Evolutionary conservation across 1,140 invertebrate genomes (phyloP), one percentile per base, ranked within the genome.

Genomic region (Trichonephila inaurata): DNA sequence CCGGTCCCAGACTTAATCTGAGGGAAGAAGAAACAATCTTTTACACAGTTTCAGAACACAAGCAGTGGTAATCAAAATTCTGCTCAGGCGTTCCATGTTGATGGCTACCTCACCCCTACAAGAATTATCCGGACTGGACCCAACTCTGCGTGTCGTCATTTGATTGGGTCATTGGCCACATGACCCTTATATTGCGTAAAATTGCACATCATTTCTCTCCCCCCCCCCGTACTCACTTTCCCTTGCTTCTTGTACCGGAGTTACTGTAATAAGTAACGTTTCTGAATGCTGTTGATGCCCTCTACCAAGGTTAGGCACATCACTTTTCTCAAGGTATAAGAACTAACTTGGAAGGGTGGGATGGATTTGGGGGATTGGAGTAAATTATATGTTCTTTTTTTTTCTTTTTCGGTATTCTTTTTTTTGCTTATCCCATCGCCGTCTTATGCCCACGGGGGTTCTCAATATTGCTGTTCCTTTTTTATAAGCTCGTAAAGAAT

Each of bases 91-190:
- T 19, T 28, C 72, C 21, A 60, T 60, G 83, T 24, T 69, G 44
- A 7, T 60, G 62, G 61, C 33, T 40, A 88, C 86, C 86, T 58
- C 44, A n/a, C 24, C 14, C n/a, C 66, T 10, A 66, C 66, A 64
- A 62, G 89, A 81, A 61, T 85, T 85, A 89, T 44, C 66, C 60
- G 14, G 16, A 77, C 72, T 77, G 83, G 40, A 86, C 83, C 60
- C 60, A 62, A 24, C 89, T 72, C 33, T 18, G 82, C 91, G 61
- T 87, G 91, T 87, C 91, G 83, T 92, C 83, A 64, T 83, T 86
- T 92, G 61, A 87, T 69, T 83, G 91, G 91, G 91, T 92, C 91
- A 64, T 66, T 92, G 91, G 21, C 91, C 91, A 92, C 66, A 62
- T 92, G 91, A 92, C 91, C 91, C 81, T 83, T 24, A 69, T 87